phyloP scores from a whole-genome alignment of 2,797 vertebrate genomes.

The Hemitrygon akajei region DNA sequence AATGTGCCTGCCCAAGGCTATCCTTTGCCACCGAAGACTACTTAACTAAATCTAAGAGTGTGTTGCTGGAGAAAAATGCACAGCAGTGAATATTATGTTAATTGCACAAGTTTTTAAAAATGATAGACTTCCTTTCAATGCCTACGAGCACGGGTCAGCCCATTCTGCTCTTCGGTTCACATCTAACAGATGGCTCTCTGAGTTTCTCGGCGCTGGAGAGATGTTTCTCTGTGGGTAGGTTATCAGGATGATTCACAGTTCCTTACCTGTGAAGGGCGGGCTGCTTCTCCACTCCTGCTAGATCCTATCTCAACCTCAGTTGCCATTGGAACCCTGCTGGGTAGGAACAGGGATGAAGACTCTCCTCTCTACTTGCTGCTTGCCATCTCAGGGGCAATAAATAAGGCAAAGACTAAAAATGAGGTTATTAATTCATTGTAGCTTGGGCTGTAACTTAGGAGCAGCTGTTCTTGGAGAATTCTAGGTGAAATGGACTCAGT shows the following conservation, averaged over 20 bases:
- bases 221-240: not conserved
- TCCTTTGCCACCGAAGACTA: not conserved
- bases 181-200: not conserved
- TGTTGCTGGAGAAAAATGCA: not conserved
- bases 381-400: not conserved
- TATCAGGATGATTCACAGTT: not conserved
- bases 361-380: not conserved
- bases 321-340: not conserved
- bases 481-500: no score
- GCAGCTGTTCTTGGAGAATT: not conserved
- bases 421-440: constrained; percentile 15
- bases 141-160: not conserved
- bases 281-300: no score
- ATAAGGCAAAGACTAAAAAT: not conserved
- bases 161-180: not conserved
- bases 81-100: not conserved
- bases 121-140: not conserved
- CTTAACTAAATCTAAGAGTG: not conserved
- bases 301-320: not conserved
- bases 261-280: not conserved
- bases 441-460: not conserved
- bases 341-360: not conserved
- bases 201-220: not conserved
- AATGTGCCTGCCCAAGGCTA: not conserved
- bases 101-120: not conserved